Percentiles rank a stretch among this genome's conserved stretches.
Evolutionary conservation across 2,888 invertebrate species (phyloP).

Genomic region (Branchellion lobata): DNA sequence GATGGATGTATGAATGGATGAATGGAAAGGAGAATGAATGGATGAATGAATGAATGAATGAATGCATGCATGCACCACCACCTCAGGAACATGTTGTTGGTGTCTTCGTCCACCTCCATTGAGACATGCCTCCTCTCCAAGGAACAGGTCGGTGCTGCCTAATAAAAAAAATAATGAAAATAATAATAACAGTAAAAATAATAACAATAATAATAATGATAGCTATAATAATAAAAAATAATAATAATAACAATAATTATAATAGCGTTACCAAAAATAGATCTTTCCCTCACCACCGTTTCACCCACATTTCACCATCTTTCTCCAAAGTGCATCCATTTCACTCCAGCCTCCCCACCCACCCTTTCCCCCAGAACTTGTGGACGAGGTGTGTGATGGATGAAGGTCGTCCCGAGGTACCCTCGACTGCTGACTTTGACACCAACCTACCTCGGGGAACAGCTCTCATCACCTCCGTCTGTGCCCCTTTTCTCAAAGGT

Average conservation of each 20-base stretch:
- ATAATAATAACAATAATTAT: background rate
- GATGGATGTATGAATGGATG: background rate
- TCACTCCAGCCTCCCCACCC: no score
- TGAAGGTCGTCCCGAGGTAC: conserved; percentile 76
- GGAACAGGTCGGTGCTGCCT: background rate
- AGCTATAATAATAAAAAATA: background rate
- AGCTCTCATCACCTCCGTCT: background rate
- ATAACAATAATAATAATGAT: no score
- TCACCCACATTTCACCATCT: no score
- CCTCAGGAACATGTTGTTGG: conserved; percentile 72
- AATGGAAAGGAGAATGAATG: background rate
- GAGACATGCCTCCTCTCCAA: conserved; percentile 67
- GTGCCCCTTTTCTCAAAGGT: background rate
- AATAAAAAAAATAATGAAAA: background rate
- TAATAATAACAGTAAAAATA: background rate
- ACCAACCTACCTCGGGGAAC: background rate
- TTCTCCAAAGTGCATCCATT: no score
- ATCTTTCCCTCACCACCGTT: no score
- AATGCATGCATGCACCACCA: background rate
- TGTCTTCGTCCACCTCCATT: conserved; percentile 80
- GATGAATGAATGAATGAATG: background rate
- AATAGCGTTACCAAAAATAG: background rate
- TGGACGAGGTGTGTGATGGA: conserved; percentile 81
- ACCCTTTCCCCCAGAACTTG: conserved; percentile 55
- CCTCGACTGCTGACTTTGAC: background rate